These are phyloP conservation scores for Ardeotis arabs DNA, from an alignment of 2,113 vertebrate genomes.

Conservation along the genomic window DNA sequence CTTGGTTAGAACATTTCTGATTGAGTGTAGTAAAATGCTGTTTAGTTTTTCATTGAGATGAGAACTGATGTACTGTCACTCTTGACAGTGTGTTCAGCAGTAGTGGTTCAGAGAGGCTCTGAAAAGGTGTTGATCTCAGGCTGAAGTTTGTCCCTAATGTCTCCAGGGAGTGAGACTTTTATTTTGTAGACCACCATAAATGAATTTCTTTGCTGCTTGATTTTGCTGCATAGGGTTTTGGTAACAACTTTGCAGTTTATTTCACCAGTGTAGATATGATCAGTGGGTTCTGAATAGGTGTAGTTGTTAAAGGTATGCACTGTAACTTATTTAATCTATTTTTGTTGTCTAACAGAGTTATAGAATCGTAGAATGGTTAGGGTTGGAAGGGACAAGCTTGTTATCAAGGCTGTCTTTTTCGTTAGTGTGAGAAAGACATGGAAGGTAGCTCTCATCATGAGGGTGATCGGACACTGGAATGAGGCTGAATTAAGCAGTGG, in stretches of 20 bases:
- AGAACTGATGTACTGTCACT: background rate
- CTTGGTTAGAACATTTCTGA: background rate
- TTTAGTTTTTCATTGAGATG: background rate
- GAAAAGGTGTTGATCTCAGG: background rate
- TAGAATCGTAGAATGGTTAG: background rate
- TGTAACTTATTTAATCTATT: no score
- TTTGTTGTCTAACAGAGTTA: background rate
- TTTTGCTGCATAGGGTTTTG: background rate
- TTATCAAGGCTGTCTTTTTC: background rate
- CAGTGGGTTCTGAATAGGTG: background rate
- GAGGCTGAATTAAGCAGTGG: background rate
- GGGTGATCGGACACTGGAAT: background rate
- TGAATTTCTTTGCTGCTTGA: background rate
- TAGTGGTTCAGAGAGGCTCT: background rate
- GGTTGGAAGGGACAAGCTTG: background rate
- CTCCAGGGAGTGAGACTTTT: background rate
- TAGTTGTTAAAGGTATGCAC: no score
- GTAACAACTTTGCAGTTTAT: background rate
- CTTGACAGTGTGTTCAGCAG: background rate
- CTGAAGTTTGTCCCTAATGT: background rate
- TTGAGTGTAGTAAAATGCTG: background rate
- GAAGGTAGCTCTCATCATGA: background rate
- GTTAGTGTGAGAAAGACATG: background rate
- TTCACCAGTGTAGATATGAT: background rate
- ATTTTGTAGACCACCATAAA: background rate